A percentile compares a stretch with the other conserved stretches of the same genome.
Evolutionary conservation across 2,113 vertebrate species (phyloP).

Genomic region (Sphyrna mokarran): DNA sequence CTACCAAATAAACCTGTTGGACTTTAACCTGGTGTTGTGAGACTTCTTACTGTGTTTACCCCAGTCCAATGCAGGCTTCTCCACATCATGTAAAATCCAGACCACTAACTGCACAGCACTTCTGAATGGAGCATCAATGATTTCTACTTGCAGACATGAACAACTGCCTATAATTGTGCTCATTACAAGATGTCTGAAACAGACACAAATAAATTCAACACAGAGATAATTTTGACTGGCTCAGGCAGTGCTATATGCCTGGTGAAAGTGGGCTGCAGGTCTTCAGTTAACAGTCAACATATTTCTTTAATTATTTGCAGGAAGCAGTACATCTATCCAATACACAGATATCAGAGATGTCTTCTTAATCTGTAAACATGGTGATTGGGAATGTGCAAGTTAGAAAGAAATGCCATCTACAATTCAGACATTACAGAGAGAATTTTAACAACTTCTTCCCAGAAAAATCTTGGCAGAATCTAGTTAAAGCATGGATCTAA

Average conservation of each 20-base stretch:
- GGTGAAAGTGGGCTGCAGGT: not conserved
- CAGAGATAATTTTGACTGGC: not conserved
- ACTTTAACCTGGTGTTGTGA: too few relatives aligned
- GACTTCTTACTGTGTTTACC: too few relatives aligned
- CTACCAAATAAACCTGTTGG: too few relatives aligned
- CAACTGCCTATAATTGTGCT: not conserved
- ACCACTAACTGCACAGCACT: not conserved
- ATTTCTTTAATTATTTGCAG: not conserved
- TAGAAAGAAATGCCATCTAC: not conserved
- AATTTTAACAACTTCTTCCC: not conserved
- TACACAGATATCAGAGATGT: not conserved
- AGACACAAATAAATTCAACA: not conserved
- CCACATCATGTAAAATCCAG: not conserved
- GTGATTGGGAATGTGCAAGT: not conserved
- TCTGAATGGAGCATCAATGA: not conserved
- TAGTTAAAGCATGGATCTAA: not conserved
- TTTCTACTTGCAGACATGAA: not conserved
- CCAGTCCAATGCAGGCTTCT: too few relatives aligned
- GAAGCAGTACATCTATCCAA: not conserved
- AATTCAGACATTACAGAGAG: not conserved
- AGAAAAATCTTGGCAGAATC: too few relatives aligned
- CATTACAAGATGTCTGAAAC: not conserved
- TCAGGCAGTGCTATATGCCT: not conserved
- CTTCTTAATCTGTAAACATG: not conserved
- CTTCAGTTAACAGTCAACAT: not conserved